Evolutionary conservation across 2,888 invertebrate genomes (phyloP), one percentile per base, ranked within the genome.

Genomic region (Lepidochrysops patricia): DNA sequence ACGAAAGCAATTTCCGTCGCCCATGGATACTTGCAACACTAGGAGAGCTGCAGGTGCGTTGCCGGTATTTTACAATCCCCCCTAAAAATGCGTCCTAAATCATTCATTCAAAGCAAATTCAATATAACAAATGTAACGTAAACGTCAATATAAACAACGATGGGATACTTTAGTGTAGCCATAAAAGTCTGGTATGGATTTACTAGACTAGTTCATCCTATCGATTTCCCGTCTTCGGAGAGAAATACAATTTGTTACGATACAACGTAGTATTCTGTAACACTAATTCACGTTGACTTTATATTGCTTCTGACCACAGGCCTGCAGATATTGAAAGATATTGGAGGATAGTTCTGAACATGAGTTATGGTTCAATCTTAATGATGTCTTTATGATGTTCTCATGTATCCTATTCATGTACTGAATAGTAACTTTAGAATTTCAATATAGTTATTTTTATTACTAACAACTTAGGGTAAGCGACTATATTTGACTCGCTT

Each of bases 151-250:
- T n/a, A 50, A 50, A 32, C 19, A 49, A 49, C 12, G 4, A 1
- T 27, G 52, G 13, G 27, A 52, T 26, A 27, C 29, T 52, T 52
- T 29, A 27, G 52, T 52, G 54, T n/a, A 1, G 54, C 54, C 13
- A 15, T 32, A 54, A 32, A 54, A 54, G 32, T 54, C 29, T 54
- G 6, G 9, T 29, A 54, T 32, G 13, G 52, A 29, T 54, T 54
- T 54, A 52, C 35, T 35, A 37, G 58, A 26, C 58, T 27, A 48
- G 27, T 29, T 52, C 58, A 52, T 52, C 52, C 26, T 35, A 59
- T 59, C 35, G 58, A 59, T 59, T 59, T 59, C 15, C 58, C 27
- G 58, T 52, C 58, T 52, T 52, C 34, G 1, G 19, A 34, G 58
- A 59, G 52, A 25, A 52, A 26, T 26, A 27, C 58, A 35, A 59